Percentiles rank a stretch among this genome's conserved stretches.
Evolutionary conservation across 2,113 vertebrate species (phyloP).

Genomic region (Calonectris borealis): DNA sequence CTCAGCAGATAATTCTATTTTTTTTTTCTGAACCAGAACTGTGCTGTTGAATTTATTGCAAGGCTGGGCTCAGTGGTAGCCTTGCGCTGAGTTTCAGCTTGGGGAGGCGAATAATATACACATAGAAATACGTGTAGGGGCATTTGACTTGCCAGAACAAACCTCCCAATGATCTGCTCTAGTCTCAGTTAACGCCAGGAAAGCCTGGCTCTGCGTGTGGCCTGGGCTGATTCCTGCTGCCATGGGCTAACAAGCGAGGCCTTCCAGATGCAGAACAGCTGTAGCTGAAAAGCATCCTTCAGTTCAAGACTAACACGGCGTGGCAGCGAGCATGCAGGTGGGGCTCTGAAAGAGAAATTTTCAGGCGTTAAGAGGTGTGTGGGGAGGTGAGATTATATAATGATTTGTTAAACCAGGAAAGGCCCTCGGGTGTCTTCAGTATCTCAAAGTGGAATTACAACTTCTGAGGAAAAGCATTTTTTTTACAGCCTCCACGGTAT

Average conservation of each 20-base stretch:
- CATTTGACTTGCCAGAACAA: background rate
- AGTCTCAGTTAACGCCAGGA: background rate
- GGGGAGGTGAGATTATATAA: background rate
- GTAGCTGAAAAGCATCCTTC: background rate
- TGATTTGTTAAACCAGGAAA: background rate
- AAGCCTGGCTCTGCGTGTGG: background rate
- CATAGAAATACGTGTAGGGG: background rate
- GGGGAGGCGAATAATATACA: background rate
- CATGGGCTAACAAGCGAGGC: background rate
- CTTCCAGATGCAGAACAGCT: background rate
- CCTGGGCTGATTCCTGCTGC: background rate
- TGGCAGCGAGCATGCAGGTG: background rate
- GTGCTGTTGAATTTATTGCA: background rate
- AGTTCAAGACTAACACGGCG: rapidly evolving
- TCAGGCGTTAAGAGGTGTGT: background rate
- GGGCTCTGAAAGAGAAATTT: background rate
- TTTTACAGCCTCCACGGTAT: background rate
- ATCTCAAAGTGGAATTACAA: background rate
- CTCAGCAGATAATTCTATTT: background rate
- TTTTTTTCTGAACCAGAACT: background rate
- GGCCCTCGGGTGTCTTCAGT: background rate
- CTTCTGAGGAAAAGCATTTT: background rate
- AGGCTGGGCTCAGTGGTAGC: rapidly evolving
- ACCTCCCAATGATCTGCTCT: background rate
- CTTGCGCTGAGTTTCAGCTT: background rate